These are phyloP conservation scores for Rhincodon typus DNA, from an alignment of 2,797 vertebrate species.

Conservation along the genomic window DNA sequence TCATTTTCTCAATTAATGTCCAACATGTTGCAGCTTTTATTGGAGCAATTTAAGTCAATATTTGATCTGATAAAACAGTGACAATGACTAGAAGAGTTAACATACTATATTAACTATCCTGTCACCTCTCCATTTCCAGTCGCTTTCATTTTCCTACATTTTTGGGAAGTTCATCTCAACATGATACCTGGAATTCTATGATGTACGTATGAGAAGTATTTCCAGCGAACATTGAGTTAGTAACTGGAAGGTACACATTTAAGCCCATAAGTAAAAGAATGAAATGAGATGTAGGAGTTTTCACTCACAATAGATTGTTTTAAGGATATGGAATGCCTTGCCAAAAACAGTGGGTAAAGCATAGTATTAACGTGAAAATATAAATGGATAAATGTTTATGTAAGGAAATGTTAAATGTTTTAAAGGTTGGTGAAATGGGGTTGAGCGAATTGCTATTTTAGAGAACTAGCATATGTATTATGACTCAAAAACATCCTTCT, in stretches of 20 bases:
- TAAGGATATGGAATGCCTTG: background rate
- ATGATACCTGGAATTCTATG: background rate
- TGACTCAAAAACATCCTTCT: background rate
- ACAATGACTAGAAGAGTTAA: background rate
- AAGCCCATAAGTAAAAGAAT: background rate
- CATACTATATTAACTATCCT: background rate
- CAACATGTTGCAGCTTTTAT: background rate
- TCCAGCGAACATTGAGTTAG: background rate
- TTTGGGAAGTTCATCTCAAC: background rate
- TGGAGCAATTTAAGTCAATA: background rate
- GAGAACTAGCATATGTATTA: background rate
- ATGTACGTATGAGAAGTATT: background rate
- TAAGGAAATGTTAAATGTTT: background rate
- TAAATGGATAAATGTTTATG: background rate
- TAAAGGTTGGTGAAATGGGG: background rate
- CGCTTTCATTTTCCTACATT: background rate
- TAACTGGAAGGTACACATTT: background rate
- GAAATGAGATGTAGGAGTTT: background rate
- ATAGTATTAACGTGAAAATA: background rate
- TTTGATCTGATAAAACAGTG: background rate
- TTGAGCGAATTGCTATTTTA: background rate
- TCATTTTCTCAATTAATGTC: background rate
- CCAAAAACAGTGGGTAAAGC: background rate
- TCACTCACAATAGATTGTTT: background rate
- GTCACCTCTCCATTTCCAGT: background rate